phyloP scores from a whole-genome alignment of 1,140 invertebrate genomes.

The Luehdorfia chinensis region DNA sequence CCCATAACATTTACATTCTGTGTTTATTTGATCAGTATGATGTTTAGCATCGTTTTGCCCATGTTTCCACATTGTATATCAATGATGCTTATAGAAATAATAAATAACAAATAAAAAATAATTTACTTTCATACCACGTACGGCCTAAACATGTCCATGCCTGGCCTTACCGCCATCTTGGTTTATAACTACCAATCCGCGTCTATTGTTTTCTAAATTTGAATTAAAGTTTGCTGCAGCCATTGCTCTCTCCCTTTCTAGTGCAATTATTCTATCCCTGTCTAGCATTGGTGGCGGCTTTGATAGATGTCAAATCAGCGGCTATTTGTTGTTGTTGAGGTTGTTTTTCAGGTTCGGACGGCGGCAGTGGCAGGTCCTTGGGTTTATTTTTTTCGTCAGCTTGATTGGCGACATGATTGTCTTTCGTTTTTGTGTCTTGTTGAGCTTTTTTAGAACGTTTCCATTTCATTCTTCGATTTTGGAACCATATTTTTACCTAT shows the following conservation, averaged over 20 bases:
- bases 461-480: conserved; percentile 97
- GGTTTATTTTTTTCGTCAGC: conserved; percentile 54
- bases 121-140: conserved; percentile 74
- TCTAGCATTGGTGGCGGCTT: conserved; percentile 60
- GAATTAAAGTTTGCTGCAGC: conserved; percentile 72
- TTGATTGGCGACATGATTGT: conserved; percentile 37
- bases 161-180: conserved; percentile 66
- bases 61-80: too few species aligned
- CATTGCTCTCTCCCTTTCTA: conserved; percentile 66
- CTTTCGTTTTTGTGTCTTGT: conserved; percentile 82
- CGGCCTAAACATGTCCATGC: conserved; percentile 75
- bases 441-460: conserved; percentile 96
- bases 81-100: conserved; percentile 15
- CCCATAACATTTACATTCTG: too few species aligned
- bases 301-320: conserved; percentile 69
- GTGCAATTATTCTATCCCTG: conserved; percentile 73
- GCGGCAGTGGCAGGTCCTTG: conserved; percentile 37
- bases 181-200: conserved; percentile 63
- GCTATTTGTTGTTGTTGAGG: conserved; percentile 45
- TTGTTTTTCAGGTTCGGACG: conserved; percentile 48
- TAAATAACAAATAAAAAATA: conserved; percentile 44
- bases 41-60: too few species aligned
- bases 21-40: too few species aligned
- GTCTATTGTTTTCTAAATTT: conserved; percentile 69
- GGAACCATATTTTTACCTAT: conserved; percentile 98